A percentile compares a stretch with the other conserved stretches of the same genome.
Conservation (phyloP, 2,797 vertebrate genomes). For the Delichon dasypus region DNA sequence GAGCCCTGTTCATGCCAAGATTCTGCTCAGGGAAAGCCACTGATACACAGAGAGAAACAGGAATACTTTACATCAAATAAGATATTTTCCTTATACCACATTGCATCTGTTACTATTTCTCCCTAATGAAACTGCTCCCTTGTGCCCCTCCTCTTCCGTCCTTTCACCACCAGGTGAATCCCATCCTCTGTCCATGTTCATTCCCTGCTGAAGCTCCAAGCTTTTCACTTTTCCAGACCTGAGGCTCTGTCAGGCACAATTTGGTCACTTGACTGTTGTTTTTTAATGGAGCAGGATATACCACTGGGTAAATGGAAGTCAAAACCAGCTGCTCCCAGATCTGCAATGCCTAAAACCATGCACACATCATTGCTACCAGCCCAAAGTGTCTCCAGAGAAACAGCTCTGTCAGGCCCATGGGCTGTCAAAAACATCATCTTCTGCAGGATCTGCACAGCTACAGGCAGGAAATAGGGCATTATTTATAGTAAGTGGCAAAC, state of each 20-base stretch:
- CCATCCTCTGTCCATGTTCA: neutral
- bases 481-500: slow-evolving; percentile 66
- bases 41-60: neutral
- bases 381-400: neutral
- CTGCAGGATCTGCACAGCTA: slow-evolving; percentile 24
- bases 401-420: neutral
- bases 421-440: neutral
- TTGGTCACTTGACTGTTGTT: neutral
- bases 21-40: neutral
- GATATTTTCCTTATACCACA: neutral
- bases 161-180: neutral
- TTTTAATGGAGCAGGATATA: neutral
- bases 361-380: neutral
- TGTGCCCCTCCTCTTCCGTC: neutral
- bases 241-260: neutral
- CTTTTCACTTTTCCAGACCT: neutral
- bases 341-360: neutral
- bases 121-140: neutral
- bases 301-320: neutral
- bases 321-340: neutral
- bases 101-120: neutral
- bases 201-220: neutral
- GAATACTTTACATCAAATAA: neutral
- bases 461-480: slow-evolving; percentile 53
- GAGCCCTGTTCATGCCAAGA: neutral